Evolutionary conservation across 1,140 invertebrate species (phyloP).

Genomic region (Marisa cornuarietis): DNA sequence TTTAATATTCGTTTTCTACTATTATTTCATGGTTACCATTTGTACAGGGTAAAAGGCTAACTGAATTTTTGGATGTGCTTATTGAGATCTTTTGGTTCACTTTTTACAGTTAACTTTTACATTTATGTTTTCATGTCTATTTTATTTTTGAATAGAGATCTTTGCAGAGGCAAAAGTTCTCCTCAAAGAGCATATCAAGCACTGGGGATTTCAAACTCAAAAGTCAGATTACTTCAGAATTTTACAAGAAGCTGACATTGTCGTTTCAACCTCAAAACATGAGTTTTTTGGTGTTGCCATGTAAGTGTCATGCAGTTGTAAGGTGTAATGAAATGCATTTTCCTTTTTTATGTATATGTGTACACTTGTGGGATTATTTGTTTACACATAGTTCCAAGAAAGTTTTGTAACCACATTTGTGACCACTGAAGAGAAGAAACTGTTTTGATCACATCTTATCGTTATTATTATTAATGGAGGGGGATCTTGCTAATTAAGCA

Average conservation of each 20-base stretch:
- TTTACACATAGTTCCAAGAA: neutral
- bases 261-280: slow-evolving; percentile 79
- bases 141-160: slow-evolving; percentile 40
- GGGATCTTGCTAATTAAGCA: neutral
- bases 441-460: too few relatives aligned
- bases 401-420: too few relatives aligned
- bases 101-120: neutral
- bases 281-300: slow-evolving; percentile 83
- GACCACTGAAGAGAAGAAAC: too few relatives aligned
- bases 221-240: slow-evolving; percentile 73
- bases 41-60: too few relatives aligned
- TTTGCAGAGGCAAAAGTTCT: slow-evolving; percentile 67
- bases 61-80: too few relatives aligned
- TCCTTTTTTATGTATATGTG: neutral
- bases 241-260: slow-evolving; percentile 72
- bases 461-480: too few relatives aligned
- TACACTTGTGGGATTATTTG: neutral
- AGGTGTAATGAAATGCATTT: neutral
- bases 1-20: too few relatives aligned
- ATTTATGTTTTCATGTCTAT: neutral
- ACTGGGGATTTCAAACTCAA: slow-evolving; percentile 73
- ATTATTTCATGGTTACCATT: too few relatives aligned
- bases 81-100: too few relatives aligned
- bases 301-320: slow-evolving; percentile 63
- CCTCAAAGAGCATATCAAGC: slow-evolving; percentile 69